A percentile compares a stretch with the other conserved stretches of the same genome.
phyloP scores from a whole-genome alignment of 2,113 vertebrate species.

The Bos taurus region ARS-UCD2.0 NW_020192292.1:2223501-2224000 shows the following conservation, averaged over 20 bases:
- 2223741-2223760: fast-evolving
- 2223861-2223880: neutral
- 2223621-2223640: neutral
- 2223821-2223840: neutral
- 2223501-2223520: neutral
- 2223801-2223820: neutral
- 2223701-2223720: neutral
- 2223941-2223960: neutral
- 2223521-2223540: neutral
- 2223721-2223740: neutral
- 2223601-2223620: neutral
- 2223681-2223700: neutral
- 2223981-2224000: neutral
- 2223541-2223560: neutral
- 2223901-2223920: neutral
- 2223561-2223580: neutral
- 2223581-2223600: neutral
- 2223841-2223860: neutral
- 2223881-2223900: neutral
- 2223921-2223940: neutral
- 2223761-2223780: neutral
- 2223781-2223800: neutral
- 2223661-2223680: neutral
- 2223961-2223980: neutral
- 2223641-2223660: neutral